Percentiles rank a stretch among this genome's conserved stretches.
Conservation (phyloP, 2,797 vertebrate genomes). For the Momotus momota region DNA sequence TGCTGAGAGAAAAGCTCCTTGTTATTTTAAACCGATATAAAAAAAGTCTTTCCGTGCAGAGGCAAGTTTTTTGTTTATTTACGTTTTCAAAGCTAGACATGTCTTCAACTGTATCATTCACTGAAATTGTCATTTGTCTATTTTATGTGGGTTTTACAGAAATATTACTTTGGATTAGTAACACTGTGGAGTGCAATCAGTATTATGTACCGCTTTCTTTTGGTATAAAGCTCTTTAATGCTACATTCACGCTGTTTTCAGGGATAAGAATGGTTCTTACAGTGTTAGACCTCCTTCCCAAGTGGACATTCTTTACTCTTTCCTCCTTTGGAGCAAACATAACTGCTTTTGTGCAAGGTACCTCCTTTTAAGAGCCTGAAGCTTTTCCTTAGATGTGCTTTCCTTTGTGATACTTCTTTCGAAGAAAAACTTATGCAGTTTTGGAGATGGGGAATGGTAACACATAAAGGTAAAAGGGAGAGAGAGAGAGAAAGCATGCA, state of each 20-base stretch:
- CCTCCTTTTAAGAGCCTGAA: neutral
- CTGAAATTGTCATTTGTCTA: slow-evolving; percentile 53
- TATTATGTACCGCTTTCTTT: slow-evolving; percentile 41
- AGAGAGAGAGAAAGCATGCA: neutral
- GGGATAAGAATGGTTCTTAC: neutral
- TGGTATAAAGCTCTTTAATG: slow-evolving; percentile 59
- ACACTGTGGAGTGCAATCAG: slow-evolving; percentile 37
- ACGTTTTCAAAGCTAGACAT: slow-evolving; percentile 13
- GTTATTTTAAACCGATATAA: neutral
- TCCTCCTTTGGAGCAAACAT: neutral
- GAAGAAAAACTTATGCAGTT: neutral
- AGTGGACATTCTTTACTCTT: neutral
- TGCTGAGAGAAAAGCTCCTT: neutral
- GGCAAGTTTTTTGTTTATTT: slow-evolving; percentile 58
- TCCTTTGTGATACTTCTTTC: neutral
- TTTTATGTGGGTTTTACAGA: slow-evolving; percentile 59
- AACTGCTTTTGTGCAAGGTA: neutral
- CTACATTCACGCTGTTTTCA: slow-evolving; percentile 24
- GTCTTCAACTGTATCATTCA: slow-evolving; percentile 21
- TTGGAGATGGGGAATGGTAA: neutral
- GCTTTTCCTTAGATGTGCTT: neutral
- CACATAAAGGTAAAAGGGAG: neutral
- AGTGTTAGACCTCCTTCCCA: neutral
- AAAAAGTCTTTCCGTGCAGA: neutral
- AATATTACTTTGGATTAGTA: slow-evolving; percentile 63